Percentiles rank a stretch among this genome's conserved stretches.
These are phyloP conservation scores for Ypsolopha scabrella DNA, from an alignment of 2,888 invertebrate species.

Conservation along the genomic window DNA sequence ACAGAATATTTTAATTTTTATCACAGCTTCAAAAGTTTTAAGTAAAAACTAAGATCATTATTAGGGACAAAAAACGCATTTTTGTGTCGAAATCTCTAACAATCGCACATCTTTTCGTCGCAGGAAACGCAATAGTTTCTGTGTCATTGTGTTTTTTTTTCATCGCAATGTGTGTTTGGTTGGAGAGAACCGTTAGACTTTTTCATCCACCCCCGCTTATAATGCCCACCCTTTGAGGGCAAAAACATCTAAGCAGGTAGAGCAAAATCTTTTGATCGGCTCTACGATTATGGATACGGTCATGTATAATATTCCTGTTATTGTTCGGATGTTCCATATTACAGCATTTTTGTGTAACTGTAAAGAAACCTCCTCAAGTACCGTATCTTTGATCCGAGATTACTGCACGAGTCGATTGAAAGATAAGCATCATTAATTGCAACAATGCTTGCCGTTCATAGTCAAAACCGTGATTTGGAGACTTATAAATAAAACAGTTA, in stretches of 20 bases:
- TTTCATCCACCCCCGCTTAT: conserved; percentile 35
- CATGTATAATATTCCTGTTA: conserved; percentile 39
- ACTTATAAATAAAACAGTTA: not conserved
- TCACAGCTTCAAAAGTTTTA: too few relatives aligned
- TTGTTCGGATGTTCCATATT: conserved; percentile 24
- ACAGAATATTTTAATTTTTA: too few relatives aligned
- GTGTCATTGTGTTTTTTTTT: conserved; percentile 56
- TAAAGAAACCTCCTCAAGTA: conserved; percentile 4
- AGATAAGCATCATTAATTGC: conserved; percentile 4
- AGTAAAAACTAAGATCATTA: not conserved
- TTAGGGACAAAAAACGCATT: not conserved
- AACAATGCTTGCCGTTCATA: conserved; percentile 3
- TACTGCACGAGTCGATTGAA: not conserved
- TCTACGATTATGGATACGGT: conserved; percentile 43
- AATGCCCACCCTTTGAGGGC: conserved; percentile 58
- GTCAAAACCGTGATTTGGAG: not conserved
- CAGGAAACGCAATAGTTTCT: conserved; percentile 56
- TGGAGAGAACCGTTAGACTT: conserved; percentile 58
- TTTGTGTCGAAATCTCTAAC: conserved; percentile 11
- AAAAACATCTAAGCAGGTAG: conserved; percentile 55
- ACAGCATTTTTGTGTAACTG: not conserved
- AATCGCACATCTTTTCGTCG: conserved; percentile 32
- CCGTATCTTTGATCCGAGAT: conserved; percentile 3
- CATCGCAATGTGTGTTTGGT: conserved; percentile 58
- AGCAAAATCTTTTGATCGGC: conserved; percentile 52